Evolutionary conservation across 2,113 vertebrate genomes (phyloP).

Genomic region (Nerophis ophidion): DNA sequence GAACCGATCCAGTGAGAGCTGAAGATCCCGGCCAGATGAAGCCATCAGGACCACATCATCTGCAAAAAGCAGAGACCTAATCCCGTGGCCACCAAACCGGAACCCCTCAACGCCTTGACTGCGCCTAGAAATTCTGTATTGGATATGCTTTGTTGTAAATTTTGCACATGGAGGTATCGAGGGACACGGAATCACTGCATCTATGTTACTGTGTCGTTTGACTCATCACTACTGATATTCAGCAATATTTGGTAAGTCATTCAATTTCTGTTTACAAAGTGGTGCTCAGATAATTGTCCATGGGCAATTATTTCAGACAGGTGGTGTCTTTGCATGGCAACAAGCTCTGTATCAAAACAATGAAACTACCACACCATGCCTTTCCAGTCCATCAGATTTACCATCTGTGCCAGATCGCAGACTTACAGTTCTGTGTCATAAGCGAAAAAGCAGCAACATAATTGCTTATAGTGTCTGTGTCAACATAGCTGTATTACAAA

Average conservation of each 20-base stretch:
- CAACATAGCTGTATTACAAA: slow-evolving; percentile 4
- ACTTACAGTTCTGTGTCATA: slow-evolving; percentile 5
- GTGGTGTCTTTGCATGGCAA: slow-evolving; percentile 33
- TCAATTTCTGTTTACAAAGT: slow-evolving; percentile 6
- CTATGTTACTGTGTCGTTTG: background rate
- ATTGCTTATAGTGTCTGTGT: slow-evolving; percentile 13
- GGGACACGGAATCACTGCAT: too few relatives aligned
- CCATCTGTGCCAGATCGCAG: slow-evolving; percentile 42
- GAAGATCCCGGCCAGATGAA: too few relatives aligned
- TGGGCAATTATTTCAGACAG: slow-evolving; percentile 25
- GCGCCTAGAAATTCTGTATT: too few relatives aligned
- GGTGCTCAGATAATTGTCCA: slow-evolving; percentile 8
- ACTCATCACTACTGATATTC: background rate
- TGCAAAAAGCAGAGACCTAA: too few relatives aligned
- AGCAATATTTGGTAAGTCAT: background rate
- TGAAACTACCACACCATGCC: slow-evolving; percentile 23
- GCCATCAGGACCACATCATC: too few relatives aligned
- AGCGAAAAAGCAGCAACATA: slow-evolving; percentile 21
- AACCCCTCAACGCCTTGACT: too few relatives aligned
- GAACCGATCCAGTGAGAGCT: too few relatives aligned
- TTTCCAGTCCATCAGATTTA: slow-evolving; percentile 41
- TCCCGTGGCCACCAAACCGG: too few relatives aligned
- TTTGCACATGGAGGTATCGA: too few relatives aligned
- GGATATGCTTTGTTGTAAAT: too few relatives aligned
- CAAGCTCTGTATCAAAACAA: slow-evolving; percentile 23